Base-by-base conservation (phyloP, 2,888 invertebrate species). In the Amaurobius ferox region DNA sequence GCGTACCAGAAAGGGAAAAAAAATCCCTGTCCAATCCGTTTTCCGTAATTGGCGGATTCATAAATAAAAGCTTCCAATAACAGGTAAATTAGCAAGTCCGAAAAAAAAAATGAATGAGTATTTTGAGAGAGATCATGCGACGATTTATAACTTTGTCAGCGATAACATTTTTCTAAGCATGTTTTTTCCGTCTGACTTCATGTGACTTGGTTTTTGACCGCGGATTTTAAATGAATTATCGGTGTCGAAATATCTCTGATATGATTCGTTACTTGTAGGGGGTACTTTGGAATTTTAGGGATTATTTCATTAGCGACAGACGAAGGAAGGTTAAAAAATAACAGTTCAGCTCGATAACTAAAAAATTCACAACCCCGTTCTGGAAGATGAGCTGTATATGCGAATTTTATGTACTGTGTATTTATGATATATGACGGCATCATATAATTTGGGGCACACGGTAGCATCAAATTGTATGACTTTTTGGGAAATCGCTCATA, bases 31-130 rank as follows among this genome's bases (percentile, higher is more conserved):
- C 26, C 74, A 81, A 81, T 81, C 81, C 76, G 70, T 81, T 81
- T 81, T 40, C 62, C 68, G 61, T 81, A 76, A 81, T 81, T 76
- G 76, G 76, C 23, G 64, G 70, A 64, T 71, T n/a, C 76, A 76
- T 74, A 76, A 81, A 81, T 81, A 81, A 81, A 76, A 81, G 55
- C 55, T 55, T 55, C 55, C 55, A 55, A 55, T 55, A 55, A 55
- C 55, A 55, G 55, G 55, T 55, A 55, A 55, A 55, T 55, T 55
- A 55, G 23, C 55, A 55, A 23, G 55, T 3, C 6, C 19, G 55
- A 23, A 44, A 44, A 44, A 55, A 55, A 55, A 16, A 3, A 19
- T 7, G 5, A 44, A 55, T 55, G 19, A 55, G 16, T 55, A 23
- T 55, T 55, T 55, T 55, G 23, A 55, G 55, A 23, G 23, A 23